These are phyloP conservation scores for Caradrina kadenii DNA, from an alignment of 2,888 invertebrate species.

Conservation along the genomic window DNA sequence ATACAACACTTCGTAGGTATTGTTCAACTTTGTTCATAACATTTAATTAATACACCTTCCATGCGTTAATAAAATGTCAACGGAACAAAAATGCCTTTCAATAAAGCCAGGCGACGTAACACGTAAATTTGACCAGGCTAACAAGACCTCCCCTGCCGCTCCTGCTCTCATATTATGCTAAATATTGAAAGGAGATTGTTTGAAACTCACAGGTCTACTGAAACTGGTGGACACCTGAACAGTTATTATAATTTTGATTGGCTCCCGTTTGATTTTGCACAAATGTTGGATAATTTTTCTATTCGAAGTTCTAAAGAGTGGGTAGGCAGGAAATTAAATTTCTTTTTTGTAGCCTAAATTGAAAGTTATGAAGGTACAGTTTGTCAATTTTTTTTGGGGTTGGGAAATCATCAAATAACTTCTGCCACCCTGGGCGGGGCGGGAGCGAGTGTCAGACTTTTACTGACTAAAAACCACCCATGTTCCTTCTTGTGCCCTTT, in stretches of 20 bases:
- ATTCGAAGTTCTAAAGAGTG: constrained; percentile 63
- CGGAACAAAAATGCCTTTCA: constrained; percentile 63
- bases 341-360: constrained; percentile 45
- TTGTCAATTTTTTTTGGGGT: too few species aligned
- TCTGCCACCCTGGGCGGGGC: too few species aligned
- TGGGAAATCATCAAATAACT: too few species aligned
- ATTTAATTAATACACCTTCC: constrained; percentile 54
- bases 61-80: constrained; percentile 49
- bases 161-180: background rate
- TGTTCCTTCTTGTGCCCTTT: too few species aligned
- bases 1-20: constrained; percentile 3
- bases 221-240: constrained; percentile 70
- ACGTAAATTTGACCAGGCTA: constrained; percentile 65
- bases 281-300: constrained; percentile 70
- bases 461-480: too few species aligned
- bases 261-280: constrained; percentile 71
- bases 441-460: too few species aligned
- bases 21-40: constrained; percentile 35
- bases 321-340: constrained; percentile 83
- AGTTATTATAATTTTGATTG: constrained; percentile 84
- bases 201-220: constrained; percentile 48
- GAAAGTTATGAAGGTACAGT: constrained; percentile 36
- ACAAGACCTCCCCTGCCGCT: constrained; percentile 52
- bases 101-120: constrained; percentile 60
- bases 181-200: constrained; percentile 12